Evolutionary conservation across 2,113 vertebrate species (phyloP), one percentile per base, ranked within the genome.

Genomic region (Pungitius pungitius): DNA sequence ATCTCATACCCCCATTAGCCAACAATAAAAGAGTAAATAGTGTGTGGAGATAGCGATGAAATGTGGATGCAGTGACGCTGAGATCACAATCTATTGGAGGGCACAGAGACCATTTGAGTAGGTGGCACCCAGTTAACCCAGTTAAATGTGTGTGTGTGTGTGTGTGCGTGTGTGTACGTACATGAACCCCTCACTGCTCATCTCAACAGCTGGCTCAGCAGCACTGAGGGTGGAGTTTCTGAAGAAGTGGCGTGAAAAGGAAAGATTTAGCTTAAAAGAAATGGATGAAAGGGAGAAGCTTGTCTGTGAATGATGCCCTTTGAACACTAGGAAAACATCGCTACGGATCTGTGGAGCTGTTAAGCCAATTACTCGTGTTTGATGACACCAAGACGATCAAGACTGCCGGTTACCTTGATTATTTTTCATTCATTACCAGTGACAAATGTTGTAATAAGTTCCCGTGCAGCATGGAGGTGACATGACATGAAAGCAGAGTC

Each of bases 381-480:
- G 80, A 75, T 63, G 59, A 78, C 56, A 71, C 58, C 64, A 56
- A 27, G 63, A 30, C 20, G 22, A 79, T 71, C 39, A n/a, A 40
- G 65, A 18, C 56, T 69, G 64, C 22, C 54, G 14, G 60, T 77
- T 67, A 72, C 62, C 75, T 76, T 62, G 64, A 68, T 82, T 80
- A 63, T 76, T 73, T 54, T 66, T 43, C 55, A 61, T 78, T 80
- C 39, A 69, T 73, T 73, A 61, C 22, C 2, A 1, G 58, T 74
- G 75, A 81, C 54, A 66, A 75, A 83, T 65, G 69, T 47, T 68
- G 67, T 43, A 76, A 81, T 79, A 70, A 62, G 77, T 54, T 42
- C n/a, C 20, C 55, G 3, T 24, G 22, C 22, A 37, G 52, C 9
- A 18, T 51, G 0, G 56, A 79, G 49, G 47, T 64, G 39, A 71